phyloP scores from a whole-genome alignment of 1,140 invertebrate genomes.

The Riptortus pedestris region DNA sequence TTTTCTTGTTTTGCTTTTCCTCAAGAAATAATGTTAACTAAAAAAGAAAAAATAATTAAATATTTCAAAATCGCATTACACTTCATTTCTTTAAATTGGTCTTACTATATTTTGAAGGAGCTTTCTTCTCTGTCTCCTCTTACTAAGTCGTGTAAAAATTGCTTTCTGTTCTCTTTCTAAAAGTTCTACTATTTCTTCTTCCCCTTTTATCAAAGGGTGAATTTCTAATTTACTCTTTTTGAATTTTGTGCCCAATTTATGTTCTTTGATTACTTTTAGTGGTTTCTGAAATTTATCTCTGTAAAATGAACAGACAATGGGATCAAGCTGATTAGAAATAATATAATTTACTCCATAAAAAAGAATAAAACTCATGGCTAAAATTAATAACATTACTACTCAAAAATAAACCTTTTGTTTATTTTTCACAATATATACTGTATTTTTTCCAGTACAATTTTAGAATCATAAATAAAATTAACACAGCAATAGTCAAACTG shows the following conservation, averaged over 20 bases:
- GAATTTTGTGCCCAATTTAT: not conserved
- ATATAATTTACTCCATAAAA: too few species aligned
- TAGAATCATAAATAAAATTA: too few species aligned
- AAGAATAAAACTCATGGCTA: too few species aligned
- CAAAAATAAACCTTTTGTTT: too few species aligned
- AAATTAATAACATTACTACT: too few species aligned
- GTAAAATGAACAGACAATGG: not conserved
- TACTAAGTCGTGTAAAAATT: not conserved
- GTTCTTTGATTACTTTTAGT: not conserved
- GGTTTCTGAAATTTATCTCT: not conserved
- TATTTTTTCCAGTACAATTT: too few species aligned
- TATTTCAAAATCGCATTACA: not conserved
- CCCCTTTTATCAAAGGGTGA: not conserved
- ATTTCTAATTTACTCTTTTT: not conserved
- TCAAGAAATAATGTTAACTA: not conserved
- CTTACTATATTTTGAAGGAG: not conserved
- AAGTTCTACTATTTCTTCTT: not conserved
- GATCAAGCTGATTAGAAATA: too few species aligned
- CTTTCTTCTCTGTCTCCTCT: not conserved
- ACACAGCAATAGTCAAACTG: too few species aligned
- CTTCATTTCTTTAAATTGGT: too few species aligned
- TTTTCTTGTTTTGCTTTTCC: not conserved
- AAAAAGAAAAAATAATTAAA: not conserved
- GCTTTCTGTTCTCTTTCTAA: not conserved
- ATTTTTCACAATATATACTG: too few species aligned